A percentile compares a stretch with the other conserved stretches of the same genome.
phyloP scores from a whole-genome alignment of 2,113 vertebrate species.

The Andinoacara biseriatus region DNA sequence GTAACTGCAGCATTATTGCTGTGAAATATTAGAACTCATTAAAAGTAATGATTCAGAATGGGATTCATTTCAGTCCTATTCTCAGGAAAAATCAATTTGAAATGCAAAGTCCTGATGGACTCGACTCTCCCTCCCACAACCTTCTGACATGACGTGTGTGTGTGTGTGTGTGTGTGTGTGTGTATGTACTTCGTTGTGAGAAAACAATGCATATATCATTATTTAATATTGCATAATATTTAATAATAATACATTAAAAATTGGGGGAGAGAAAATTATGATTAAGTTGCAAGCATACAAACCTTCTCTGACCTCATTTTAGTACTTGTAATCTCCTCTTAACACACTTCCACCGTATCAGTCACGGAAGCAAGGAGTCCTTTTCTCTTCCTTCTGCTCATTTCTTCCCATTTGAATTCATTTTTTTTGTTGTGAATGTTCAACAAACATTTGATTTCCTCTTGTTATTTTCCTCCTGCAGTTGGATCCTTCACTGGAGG shows the following conservation, averaged over 20 bases:
- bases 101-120: conserved; percentile 37
- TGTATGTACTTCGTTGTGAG: background rate
- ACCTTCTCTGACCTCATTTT: background rate
- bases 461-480: conserved; percentile 27
- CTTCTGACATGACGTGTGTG: background rate
- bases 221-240: conserved; percentile 27
- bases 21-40: conserved; percentile 70
- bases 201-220: background rate
- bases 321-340: background rate
- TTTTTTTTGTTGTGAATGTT: background rate
- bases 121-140: background rate
- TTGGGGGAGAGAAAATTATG: background rate
- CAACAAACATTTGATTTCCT: background rate
- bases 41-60: conserved; percentile 68
- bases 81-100: conserved; percentile 49
- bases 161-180: background rate
- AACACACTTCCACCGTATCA: background rate
- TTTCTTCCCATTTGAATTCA: background rate
- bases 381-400: background rate
- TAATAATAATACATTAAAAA: background rate
- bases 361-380: background rate
- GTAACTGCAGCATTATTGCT: conserved; percentile 39
- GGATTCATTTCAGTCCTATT: conserved; percentile 55
- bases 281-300: background rate
- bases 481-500: conserved; percentile 73